Evolutionary conservation across 2,113 vertebrate genomes (phyloP), one percentile per base, ranked within the genome.

Genomic region (Lycocorax pyrrhopterus): DNA sequence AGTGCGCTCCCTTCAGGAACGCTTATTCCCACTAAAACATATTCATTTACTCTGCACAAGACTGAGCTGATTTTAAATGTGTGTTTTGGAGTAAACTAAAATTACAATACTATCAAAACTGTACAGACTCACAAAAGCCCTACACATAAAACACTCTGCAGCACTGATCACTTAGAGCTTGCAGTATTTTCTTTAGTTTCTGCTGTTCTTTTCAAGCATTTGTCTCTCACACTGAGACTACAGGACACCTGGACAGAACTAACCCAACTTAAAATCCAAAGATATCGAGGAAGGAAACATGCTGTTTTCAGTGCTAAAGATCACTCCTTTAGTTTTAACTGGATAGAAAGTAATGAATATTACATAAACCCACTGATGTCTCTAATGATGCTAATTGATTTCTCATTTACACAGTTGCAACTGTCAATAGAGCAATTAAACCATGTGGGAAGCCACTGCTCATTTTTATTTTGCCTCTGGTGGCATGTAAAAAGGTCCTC

Each of bases 401-500:
- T 77, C 83, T 80, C 84, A 87, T 89, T 94, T 89, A 75, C 23
- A 80, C 27, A 71, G 60, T 60, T 52, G 12, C 60, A 88, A 75
- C 39, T 89, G 74, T 82, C 89, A 81, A 90, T 86, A 94, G n/a
- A 26, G 56, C 85, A 94, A 84, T 93, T 92, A 92, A 85, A 87
- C 64, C 79, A 60, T 10, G 14, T 4, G 49, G 44, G 91, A 94
- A 83, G 35, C n/a, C 84, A 86, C 37, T 49, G 39, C 17, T 90
- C 43, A 55, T 68, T 76, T 88, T 26, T 76, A 44, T 55, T 92
- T 90, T 84, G 87, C 80, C 44, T 82, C 69, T 84, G 73, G 92
- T 53, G 49, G 83, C 44, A 43, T 17, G 74, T 90, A 87, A 84
- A 87, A 74, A 7, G 9, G 30, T 53, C 49, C 29, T 86, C 47